These are phyloP conservation scores for Ruditapes philippinarum DNA, from an alignment of 1,140 invertebrate genomes.

Conservation along the genomic window DNA sequence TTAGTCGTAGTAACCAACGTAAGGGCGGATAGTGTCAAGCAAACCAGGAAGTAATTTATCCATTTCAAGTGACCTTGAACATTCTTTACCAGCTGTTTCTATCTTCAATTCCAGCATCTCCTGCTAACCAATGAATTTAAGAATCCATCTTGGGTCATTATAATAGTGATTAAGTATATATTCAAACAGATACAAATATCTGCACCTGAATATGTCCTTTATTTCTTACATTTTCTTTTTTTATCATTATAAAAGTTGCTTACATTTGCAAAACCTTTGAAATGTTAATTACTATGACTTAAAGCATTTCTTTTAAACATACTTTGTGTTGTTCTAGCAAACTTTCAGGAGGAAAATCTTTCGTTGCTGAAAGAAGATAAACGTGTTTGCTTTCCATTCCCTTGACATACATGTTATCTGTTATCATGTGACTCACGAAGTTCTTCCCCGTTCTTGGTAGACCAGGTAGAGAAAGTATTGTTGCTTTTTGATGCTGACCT, in stretches of 20 bases:
- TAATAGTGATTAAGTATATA: no score
- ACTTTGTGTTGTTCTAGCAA: background rate
- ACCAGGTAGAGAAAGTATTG: conserved; percentile 85
- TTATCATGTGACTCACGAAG: conserved; percentile 93
- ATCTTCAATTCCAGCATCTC: conserved; percentile 89
- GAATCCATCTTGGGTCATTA: no score
- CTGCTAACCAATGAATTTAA: conserved; percentile 85
- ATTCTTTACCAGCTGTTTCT: conserved; percentile 89
- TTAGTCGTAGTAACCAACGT: conserved; percentile 93
- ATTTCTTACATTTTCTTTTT: background rate
- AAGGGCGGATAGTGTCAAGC: conserved; percentile 95
- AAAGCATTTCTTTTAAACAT: background rate
- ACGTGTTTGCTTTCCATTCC: conserved; percentile 93
- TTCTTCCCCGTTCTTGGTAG: conserved; percentile 85
- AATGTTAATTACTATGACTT: background rate
- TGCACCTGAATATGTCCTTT: no score
- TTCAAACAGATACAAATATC: no score
- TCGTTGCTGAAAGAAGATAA: conserved; percentile 92
- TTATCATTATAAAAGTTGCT: background rate
- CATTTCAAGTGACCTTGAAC: conserved; percentile 94
- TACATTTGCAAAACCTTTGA: no score
- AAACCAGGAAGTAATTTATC: conserved; percentile 96
- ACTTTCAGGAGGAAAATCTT: conserved; percentile 90
- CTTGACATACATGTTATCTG: conserved; percentile 91
- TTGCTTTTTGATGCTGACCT: conserved; percentile 77